Evolutionary conservation across 2,797 vertebrate genomes (phyloP).

Genomic region (Urocyon cinereoargenteus): DNA sequence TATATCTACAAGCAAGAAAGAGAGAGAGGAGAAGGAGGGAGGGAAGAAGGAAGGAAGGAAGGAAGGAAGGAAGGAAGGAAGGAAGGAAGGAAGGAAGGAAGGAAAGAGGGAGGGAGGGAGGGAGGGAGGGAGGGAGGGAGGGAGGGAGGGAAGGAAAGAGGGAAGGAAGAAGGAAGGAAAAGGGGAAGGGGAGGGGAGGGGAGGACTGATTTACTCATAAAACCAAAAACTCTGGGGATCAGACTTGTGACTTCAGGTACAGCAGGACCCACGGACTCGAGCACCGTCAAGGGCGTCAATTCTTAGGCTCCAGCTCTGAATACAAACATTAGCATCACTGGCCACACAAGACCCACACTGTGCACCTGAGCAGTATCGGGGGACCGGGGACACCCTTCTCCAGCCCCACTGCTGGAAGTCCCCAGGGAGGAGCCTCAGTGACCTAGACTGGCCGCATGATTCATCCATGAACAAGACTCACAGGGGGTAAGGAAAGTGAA

Average conservation of each 20-base stretch:
- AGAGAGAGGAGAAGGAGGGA: background rate
- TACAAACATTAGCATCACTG: background rate
- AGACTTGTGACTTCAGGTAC: background rate
- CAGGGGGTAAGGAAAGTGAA: background rate
- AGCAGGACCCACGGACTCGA: background rate
- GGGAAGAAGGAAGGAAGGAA: too few relatives aligned
- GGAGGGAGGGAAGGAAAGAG: fast-evolving
- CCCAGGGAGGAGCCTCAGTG: background rate
- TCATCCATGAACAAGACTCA: background rate
- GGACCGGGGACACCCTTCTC: background rate
- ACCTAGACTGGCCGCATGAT: background rate
- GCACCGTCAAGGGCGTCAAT: background rate
- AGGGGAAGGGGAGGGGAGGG: background rate
- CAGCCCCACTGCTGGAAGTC: background rate
- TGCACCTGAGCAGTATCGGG: background rate
- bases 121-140: fast-evolving
- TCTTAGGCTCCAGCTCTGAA: background rate
- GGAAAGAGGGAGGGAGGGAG: too few relatives aligned
- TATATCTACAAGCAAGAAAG: background rate
- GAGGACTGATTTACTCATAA: background rate
- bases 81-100: too few relatives aligned
- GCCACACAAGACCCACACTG: background rate
- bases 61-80: too few relatives aligned
- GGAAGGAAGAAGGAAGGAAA: fast-evolving
- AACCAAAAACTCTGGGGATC: background rate